A percentile compares a stretch with the other conserved stretches of the same genome.
Evolutionary conservation across 2,888 invertebrate species (phyloP).

Genomic region (Stenoptilia bipunctidactyla): DNA sequence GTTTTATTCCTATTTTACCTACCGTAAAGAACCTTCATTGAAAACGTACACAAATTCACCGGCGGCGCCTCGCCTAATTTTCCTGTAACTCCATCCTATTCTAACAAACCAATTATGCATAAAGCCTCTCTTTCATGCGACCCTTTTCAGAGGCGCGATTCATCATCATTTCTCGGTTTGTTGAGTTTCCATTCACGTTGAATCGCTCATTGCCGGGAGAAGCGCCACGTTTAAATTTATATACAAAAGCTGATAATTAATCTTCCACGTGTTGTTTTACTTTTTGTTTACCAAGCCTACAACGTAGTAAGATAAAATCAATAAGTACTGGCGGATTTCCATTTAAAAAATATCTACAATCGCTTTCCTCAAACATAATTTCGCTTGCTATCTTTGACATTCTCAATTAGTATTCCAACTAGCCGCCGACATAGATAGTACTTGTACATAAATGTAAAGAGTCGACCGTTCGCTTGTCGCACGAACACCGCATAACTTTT

Average conservation of each 20-base stretch:
- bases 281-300: too few species aligned
- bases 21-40: conserved; percentile 68
- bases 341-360: too few species aligned
- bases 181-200: conserved; percentile 62
- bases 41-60: conserved; percentile 69
- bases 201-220: conserved; percentile 22
- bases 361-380: too few species aligned
- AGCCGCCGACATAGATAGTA: conserved; percentile 62
- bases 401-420: conserved; percentile 69
- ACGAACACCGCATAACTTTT: conserved; percentile 65
- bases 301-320: too few species aligned
- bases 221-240: conserved; percentile 24
- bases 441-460: conserved; percentile 68
- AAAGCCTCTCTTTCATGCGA: conserved; percentile 37
- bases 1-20: conserved; percentile 70
- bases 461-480: conserved; percentile 56
- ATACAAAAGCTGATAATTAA: conserved; percentile 3
- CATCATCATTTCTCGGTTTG: conserved; percentile 71
- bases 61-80: conserved; percentile 63
- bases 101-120: conserved; percentile 19
- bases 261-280: too few species aligned
- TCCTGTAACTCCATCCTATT: conserved; percentile 37
- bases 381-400: conserved; percentile 2
- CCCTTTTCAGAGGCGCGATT: conserved; percentile 58
- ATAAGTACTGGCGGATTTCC: too few species aligned